Conservation (phyloP, 2,113 vertebrate species). For the Maccullochella peelii region DNA sequence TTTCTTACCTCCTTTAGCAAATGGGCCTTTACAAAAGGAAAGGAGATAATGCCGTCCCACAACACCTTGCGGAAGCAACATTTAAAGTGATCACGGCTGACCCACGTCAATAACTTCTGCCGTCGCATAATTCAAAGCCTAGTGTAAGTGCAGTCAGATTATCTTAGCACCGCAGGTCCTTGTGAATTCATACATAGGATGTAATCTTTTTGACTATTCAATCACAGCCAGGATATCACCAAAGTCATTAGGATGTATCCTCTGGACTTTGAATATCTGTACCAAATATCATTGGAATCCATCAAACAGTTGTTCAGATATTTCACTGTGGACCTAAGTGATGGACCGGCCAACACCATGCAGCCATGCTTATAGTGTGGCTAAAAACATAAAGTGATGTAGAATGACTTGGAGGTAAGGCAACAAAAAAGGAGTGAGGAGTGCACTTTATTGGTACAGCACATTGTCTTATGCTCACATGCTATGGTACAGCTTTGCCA, state of each 20-base stretch:
- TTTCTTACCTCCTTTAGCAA: no score
- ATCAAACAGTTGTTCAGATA: neutral
- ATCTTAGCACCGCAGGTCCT: no score
- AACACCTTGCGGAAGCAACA: no score
- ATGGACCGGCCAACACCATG: neutral
- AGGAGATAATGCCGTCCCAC: no score
- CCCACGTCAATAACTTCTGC: no score
- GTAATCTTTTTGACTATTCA: no score
- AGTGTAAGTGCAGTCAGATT: no score
- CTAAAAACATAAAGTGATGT: neutral
- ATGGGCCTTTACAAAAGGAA: no score
- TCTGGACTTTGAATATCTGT: neutral
- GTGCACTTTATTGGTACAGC: neutral
- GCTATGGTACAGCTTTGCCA: neutral
- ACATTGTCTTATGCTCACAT: neutral
- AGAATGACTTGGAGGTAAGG: neutral
- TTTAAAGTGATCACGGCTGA: no score
- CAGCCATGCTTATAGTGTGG: neutral
- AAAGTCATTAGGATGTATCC: neutral
- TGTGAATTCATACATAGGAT: no score
- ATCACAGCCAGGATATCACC: neutral
- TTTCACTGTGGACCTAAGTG: neutral
- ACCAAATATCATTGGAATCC: neutral
- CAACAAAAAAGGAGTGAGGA: neutral
- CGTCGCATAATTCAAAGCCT: no score